A percentile compares a stretch with the other conserved stretches of the same genome.
Conservation (phyloP, 2,113 vertebrate genomes). For the Bubo scandiacus region DNA sequence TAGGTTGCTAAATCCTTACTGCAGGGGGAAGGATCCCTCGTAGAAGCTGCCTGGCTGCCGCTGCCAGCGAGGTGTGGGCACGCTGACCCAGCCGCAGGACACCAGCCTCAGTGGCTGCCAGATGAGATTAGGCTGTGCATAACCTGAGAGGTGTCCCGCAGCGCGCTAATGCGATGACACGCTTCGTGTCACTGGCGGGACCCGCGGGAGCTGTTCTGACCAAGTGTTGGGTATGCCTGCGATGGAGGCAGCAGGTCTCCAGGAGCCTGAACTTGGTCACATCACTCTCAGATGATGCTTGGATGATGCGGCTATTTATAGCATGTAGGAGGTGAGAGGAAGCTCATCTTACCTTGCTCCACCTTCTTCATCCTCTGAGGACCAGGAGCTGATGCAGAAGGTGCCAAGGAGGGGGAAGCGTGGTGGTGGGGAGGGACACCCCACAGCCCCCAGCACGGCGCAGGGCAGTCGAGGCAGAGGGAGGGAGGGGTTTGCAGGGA, state of each 20-base stretch:
- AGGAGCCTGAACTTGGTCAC: not conserved
- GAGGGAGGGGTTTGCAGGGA: not conserved
- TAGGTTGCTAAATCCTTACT: not conserved
- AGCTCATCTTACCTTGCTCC: conserved; percentile 19
- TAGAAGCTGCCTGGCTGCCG: not conserved
- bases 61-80: not conserved
- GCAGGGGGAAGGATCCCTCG: not conserved
- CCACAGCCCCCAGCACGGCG: not conserved
- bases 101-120: not conserved
- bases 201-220: not conserved
- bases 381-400: not conserved
- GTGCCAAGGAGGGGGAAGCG: not conserved
- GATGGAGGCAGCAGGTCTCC: not conserved
- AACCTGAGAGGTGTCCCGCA: not conserved
- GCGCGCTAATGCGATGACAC: not conserved
- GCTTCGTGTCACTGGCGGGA: not conserved
- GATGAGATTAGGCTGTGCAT: not conserved
- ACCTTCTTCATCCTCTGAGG: conserved; percentile 5
- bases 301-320: not conserved
- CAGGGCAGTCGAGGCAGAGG: not conserved
- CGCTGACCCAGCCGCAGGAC: not conserved
- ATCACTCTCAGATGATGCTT: not conserved
- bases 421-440: not conserved
- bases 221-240: not conserved
- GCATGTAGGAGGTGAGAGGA: not conserved